Conservation (phyloP, 2,113 vertebrate species). For the Phoenicopterus ruber region DNA sequence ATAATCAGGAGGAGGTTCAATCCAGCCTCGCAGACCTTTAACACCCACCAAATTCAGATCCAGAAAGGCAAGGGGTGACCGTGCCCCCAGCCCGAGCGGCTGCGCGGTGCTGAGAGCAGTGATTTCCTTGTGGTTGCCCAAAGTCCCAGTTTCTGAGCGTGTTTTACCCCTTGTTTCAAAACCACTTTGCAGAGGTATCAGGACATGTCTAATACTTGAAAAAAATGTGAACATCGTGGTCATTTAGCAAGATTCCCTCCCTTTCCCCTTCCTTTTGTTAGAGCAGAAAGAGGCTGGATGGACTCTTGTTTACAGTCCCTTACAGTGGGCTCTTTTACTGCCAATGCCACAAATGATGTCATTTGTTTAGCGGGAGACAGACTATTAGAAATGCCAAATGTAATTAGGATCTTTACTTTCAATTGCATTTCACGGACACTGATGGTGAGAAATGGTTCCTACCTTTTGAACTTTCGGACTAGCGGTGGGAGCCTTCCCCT, state of each 20-base stretch:
- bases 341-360: constrained; percentile 53
- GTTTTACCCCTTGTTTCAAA: background rate
- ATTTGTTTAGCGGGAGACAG: constrained; percentile 39
- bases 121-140: background rate
- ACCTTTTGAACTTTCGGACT: constrained; percentile 53
- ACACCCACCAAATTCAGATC: background rate
- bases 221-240: background rate
- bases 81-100: accelerated
- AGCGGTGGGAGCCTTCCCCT: background rate
- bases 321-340: constrained; percentile 35
- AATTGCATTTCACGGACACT: background rate
- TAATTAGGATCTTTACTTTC: constrained; percentile 59
- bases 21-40: background rate
- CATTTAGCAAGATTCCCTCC: background rate
- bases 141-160: background rate
- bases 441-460: constrained; percentile 44
- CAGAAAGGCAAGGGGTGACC: background rate
- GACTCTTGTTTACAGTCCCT: constrained; percentile 44
- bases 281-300: background rate
- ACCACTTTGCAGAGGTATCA: background rate
- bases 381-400: constrained; percentile 46
- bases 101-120: accelerated
- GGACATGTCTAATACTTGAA: background rate
- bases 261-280: constrained; percentile 1
- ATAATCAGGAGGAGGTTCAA: background rate